phyloP scores from a whole-genome alignment of 2,113 vertebrate species.

The Ochotona curzoniae region DNA sequence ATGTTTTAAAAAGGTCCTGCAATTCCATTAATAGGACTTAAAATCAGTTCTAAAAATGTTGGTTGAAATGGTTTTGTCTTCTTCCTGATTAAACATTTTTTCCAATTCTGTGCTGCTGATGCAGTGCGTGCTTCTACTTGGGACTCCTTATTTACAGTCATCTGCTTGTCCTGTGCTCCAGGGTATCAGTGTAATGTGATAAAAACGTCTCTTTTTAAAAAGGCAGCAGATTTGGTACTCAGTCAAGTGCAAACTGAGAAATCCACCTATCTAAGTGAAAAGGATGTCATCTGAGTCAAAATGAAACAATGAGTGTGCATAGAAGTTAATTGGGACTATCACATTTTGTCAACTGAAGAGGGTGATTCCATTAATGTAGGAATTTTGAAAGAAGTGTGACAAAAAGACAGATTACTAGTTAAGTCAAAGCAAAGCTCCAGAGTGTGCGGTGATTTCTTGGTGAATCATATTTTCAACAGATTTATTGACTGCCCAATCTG shows the following conservation, averaged over 20 bases:
- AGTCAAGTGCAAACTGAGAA: neutral
- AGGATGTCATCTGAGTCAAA: neutral
- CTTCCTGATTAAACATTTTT: slow-evolving; percentile 24
- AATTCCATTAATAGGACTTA: neutral
- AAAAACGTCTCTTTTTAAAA: neutral
- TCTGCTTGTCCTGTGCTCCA: neutral
- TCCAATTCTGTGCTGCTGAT: neutral
- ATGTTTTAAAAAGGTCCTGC: neutral
- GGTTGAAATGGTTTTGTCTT: neutral
- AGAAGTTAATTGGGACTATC: neutral
- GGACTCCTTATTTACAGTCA: neutral
- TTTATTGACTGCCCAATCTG: neutral
- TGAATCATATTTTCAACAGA: slow-evolving; percentile 43
- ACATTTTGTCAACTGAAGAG: neutral
- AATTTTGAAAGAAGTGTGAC: slow-evolving; percentile 10
- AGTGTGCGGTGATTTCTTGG: neutral
- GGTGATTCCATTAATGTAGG: slow-evolving; percentile 17
- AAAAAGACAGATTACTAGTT: neutral
- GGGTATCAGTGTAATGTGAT: neutral
- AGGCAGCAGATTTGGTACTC: neutral
- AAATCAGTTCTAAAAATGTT: slow-evolving; percentile 31
- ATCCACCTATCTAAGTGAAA: neutral
- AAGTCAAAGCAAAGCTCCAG: slow-evolving; percentile 18
- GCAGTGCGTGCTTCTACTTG: neutral
- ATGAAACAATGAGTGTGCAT: neutral